Conservation (phyloP, 2,113 vertebrate species). For the Megaptera novaeangliae region DNA sequence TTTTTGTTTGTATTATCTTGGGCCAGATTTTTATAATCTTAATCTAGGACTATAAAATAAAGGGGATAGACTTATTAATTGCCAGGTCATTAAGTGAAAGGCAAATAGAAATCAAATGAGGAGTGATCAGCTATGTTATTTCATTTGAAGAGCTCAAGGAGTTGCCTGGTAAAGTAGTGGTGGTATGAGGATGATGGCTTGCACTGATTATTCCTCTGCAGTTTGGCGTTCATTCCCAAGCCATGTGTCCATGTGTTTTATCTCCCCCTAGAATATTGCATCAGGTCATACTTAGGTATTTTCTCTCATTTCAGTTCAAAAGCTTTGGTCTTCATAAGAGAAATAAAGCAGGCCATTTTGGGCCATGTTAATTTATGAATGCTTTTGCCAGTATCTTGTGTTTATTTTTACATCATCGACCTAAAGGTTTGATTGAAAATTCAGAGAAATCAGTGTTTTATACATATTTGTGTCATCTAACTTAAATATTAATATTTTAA, state of each 20-base stretch:
- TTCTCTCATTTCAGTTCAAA: background rate
- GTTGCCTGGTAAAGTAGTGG: background rate
- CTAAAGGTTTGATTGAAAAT: slow-evolving; percentile 10
- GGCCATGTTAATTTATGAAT: background rate
- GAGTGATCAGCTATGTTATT: background rate
- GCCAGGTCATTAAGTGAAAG: background rate
- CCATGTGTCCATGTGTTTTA: background rate
- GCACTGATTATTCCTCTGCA: background rate
- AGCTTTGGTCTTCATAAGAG: background rate
- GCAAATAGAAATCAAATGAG: background rate
- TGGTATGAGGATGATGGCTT: background rate
- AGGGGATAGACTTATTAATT: background rate
- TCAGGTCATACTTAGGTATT: background rate
- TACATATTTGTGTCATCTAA: background rate
- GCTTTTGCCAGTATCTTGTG: background rate
- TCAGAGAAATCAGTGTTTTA: background rate
- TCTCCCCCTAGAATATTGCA: background rate
- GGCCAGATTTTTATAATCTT: background rate
- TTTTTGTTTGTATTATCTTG: background rate
- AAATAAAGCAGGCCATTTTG: background rate
- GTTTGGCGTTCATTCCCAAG: background rate
- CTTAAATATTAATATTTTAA: slow-evolving; percentile 24
- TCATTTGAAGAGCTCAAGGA: background rate
- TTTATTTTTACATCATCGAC: slow-evolving; percentile 19
- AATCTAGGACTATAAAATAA: background rate